Evolutionary conservation across 2,888 invertebrate species (phyloP).

Genomic region (Odontocolon sp.): DNA sequence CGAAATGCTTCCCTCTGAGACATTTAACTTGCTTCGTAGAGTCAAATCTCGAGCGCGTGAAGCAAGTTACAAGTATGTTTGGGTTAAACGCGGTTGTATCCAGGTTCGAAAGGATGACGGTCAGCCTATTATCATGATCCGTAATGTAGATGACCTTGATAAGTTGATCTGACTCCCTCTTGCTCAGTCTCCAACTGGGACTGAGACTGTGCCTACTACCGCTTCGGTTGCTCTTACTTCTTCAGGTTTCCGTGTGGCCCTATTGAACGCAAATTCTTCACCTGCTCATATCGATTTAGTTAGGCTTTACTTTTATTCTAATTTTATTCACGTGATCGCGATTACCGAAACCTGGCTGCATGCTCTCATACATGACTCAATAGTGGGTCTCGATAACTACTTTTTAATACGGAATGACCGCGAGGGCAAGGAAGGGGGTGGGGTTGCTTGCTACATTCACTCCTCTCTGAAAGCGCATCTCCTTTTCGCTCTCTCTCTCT

Average conservation of each 20-base stretch:
- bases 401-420: slow-evolving; percentile 41
- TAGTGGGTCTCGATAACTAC: too few species aligned
- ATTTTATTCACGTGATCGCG: slow-evolving; percentile 5
- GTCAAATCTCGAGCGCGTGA: too few species aligned
- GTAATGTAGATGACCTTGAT: background rate
- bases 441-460: slow-evolving; percentile 38
- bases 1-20: background rate
- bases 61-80: background rate
- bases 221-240: too few species aligned
- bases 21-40: background rate
- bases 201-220: too few species aligned
- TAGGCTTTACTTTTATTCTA: background rate
- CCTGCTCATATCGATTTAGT: slow-evolving; percentile 5
- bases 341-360: slow-evolving; percentile 23
- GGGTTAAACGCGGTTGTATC: background rate
- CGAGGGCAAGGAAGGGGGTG: slow-evolving; percentile 2
- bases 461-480: slow-evolving; percentile 19
- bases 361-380: too few species aligned
- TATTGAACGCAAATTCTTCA: slow-evolving; percentile 7
- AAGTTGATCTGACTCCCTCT: background rate
- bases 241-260: too few species aligned
- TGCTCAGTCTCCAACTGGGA: background rate
- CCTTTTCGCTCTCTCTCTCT: background rate
- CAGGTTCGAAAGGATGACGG: background rate
- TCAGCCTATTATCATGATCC: background rate